phyloP scores from a whole-genome alignment of 2,113 vertebrate species.

The Cephalopterus ornatus region DNA sequence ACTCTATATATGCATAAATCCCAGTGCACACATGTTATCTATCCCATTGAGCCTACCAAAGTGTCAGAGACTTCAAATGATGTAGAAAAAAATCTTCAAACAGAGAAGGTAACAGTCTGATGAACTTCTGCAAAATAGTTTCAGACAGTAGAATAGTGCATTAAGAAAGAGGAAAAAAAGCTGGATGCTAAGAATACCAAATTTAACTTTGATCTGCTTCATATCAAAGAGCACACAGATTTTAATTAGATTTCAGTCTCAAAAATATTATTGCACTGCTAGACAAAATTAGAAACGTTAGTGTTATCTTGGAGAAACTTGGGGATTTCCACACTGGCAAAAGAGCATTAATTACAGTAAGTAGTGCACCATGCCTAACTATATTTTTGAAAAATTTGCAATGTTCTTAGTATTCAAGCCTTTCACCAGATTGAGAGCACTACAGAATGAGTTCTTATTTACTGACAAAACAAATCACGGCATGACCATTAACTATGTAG shows the following conservation, averaged over 20 bases:
- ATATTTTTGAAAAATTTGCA: background rate
- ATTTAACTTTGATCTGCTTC: slow-evolving; percentile 45
- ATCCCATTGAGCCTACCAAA: slow-evolving; percentile 34
- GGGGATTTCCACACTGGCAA: slow-evolving; percentile 23
- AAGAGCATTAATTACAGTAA: background rate
- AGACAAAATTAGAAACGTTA: slow-evolving; percentile 46
- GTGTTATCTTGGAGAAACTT: slow-evolving; percentile 12
- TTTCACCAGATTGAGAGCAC: background rate
- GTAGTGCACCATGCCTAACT: background rate
- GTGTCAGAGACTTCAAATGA: background rate
- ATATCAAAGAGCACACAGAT: slow-evolving; percentile 18
- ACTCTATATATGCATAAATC: background rate
- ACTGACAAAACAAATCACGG: slow-evolving; percentile 9
- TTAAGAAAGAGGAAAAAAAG: background rate
- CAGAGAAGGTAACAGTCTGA: slow-evolving; percentile 8
- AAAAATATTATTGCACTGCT: background rate
- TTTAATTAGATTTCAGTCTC: slow-evolving; percentile 53
- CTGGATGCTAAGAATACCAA: slow-evolving; percentile 27
- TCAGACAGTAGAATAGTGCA: background rate
- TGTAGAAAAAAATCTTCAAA: slow-evolving; percentile 9
- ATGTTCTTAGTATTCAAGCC: background rate
- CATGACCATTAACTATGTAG: background rate
- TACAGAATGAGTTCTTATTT: background rate
- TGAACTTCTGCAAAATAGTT: slow-evolving; percentile 31
- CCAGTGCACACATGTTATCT: background rate